Percentiles rank a stretch among this genome's conserved stretches.
phyloP scores from a whole-genome alignment of 2,113 vertebrate genomes.

The Scatophagus argus region DNA sequence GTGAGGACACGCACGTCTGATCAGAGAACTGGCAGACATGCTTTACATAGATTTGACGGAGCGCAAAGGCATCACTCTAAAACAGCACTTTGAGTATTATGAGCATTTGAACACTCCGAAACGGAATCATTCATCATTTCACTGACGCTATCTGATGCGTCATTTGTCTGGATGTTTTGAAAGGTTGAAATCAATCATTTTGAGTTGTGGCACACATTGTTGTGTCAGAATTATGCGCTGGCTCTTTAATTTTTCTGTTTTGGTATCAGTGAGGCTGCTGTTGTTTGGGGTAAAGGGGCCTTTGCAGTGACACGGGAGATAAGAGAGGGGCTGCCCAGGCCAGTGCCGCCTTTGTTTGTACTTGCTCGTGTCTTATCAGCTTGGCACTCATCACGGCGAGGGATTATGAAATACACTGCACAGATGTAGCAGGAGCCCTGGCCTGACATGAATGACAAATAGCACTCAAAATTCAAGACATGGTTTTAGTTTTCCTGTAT shows the following conservation, averaged over 20 bases:
- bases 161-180: conserved; percentile 28
- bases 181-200: conserved; percentile 21
- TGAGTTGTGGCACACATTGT: conserved; percentile 25
- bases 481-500: not conserved
- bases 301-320: conserved; percentile 71
- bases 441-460: conserved; percentile 56
- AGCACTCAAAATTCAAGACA: conserved; percentile 17
- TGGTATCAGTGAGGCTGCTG: conserved; percentile 47
- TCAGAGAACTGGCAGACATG: not conserved
- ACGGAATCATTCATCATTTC: not conserved
- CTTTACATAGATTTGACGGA: not conserved
- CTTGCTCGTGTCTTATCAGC: conserved; percentile 75
- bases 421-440: conserved; percentile 29
- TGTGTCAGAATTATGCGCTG: conserved; percentile 17
- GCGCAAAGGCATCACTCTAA: not conserved
- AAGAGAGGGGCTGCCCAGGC: conserved; percentile 60
- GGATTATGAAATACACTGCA: conserved; percentile 68
- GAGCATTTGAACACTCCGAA: not conserved
- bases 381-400: conserved; percentile 59
- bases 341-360: conserved; percentile 72
- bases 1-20: conserved; percentile 79
- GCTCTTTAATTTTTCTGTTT: conserved; percentile 56
- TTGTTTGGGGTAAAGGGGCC: conserved; percentile 60
- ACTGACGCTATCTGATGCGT: not conserved
- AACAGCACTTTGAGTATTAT: not conserved